phyloP scores from a whole-genome alignment of 2,797 vertebrate genomes.

The Gorsachius magnificus region DNA sequence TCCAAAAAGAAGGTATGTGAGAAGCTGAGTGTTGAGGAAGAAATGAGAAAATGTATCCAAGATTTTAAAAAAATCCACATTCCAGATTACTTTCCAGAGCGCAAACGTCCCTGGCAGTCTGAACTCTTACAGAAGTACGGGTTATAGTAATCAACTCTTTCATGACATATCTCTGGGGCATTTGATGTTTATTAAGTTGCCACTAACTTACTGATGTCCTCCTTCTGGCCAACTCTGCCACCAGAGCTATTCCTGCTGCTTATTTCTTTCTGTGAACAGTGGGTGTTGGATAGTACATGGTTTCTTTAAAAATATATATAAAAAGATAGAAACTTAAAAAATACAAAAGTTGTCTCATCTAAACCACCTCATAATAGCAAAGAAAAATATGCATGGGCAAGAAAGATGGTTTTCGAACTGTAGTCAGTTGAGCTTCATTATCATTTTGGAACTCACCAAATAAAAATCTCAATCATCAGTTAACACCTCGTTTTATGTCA shows the following conservation, averaged over 20 bases:
- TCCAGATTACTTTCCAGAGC: constrained; percentile 87
- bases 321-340: constrained; percentile 15
- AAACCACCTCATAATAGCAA: constrained; percentile 61
- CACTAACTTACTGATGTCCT: constrained; percentile 57
- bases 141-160: constrained; percentile 71
- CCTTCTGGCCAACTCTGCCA: constrained; percentile 28
- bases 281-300: constrained; percentile 69
- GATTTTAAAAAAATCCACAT: constrained; percentile 91
- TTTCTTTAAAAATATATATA: constrained; percentile 54
- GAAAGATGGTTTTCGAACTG: constrained; percentile 57
- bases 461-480: constrained; percentile 43
- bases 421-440: constrained; percentile 54
- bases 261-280: constrained; percentile 73
- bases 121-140: constrained; percentile 89
- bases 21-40: constrained; percentile 86
- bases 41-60: constrained; percentile 90
- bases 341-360: constrained; percentile 30
- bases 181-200: constrained; percentile 66
- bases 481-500: constrained; percentile 52
- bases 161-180: background rate
- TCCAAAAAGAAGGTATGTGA: constrained; percentile 87
- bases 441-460: constrained; percentile 50
- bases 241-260: constrained; percentile 72
- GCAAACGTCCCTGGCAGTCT: constrained; percentile 88
- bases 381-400: constrained; percentile 75